phyloP scores from a whole-genome alignment of 2,797 vertebrate species.

The Pachyuromys duprasi region DNA sequence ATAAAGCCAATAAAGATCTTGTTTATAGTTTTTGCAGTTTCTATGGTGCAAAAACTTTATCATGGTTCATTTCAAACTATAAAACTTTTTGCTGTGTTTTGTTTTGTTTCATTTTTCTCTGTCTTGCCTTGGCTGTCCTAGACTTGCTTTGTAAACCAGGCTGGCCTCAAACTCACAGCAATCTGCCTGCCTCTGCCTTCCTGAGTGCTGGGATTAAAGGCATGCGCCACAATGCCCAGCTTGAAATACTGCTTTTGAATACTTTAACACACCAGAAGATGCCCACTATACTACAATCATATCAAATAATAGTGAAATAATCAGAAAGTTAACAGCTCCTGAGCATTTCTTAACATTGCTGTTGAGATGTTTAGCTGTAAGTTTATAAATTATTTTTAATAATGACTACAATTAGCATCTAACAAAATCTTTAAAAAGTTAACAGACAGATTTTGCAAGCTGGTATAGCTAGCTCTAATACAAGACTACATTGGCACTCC shows the following conservation, averaged over 20 bases:
- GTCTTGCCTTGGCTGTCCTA: no score
- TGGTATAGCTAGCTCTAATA: neutral
- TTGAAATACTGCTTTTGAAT: conserved; percentile 44
- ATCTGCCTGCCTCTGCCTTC: no score
- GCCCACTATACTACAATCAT: neutral
- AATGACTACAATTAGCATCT: conserved; percentile 4
- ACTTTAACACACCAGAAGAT: neutral
- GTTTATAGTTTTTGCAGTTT: conserved; percentile 20
- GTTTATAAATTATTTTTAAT: conserved; percentile 49
- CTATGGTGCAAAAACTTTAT: neutral
- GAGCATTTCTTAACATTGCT: conserved; percentile 18
- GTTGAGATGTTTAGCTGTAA: conserved; percentile 1
- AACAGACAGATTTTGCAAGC: neutral
- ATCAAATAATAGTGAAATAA: conserved; percentile 38
- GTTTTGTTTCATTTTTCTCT: no score
- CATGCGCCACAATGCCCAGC: no score
- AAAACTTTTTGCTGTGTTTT: neutral
- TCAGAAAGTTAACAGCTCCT: neutral
- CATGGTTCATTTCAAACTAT: conserved; percentile 44
- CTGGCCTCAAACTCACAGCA: no score
- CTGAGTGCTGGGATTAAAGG: no score
- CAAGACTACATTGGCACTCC: neutral
- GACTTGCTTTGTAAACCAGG: no score
- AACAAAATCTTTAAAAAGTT: conserved; percentile 11
- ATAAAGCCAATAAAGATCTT: neutral